These are phyloP conservation scores for Melanotaenia maccullochi DNA, from an alignment of 2,797 vertebrate genomes.

Conservation along the genomic window DNA sequence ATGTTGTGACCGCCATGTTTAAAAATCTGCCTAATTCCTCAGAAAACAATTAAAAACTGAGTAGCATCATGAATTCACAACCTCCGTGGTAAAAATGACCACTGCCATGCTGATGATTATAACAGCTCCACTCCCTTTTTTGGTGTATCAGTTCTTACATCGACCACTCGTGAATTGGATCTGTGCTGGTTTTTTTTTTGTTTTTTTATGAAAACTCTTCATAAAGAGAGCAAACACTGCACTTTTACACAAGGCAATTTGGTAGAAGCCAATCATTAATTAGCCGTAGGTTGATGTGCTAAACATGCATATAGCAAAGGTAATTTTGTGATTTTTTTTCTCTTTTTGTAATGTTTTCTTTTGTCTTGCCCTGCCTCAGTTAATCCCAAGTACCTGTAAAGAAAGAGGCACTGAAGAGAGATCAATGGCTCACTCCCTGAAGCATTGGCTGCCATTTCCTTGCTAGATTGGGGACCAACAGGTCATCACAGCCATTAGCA, in stretches of 20 bases:
- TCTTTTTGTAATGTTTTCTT: slow-evolving; percentile 50
- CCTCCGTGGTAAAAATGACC: slow-evolving; percentile 7
- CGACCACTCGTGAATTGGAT: slow-evolving; percentile 52
- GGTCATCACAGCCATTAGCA: slow-evolving; percentile 82
- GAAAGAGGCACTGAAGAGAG: slow-evolving; percentile 75
- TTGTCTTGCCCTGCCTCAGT: slow-evolving; percentile 65
- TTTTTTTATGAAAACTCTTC: slow-evolving; percentile 39
- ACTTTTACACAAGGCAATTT: slow-evolving; percentile 48
- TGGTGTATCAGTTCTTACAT: slow-evolving; percentile 55
- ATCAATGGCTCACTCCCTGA: slow-evolving; percentile 80
- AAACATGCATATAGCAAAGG: slow-evolving; percentile 28
- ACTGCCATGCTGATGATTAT: slow-evolving; percentile 14
- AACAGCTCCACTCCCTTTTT: slow-evolving; percentile 39
- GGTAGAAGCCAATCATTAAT: slow-evolving; percentile 45
- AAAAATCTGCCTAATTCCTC: neutral
- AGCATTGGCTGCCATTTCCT: slow-evolving; percentile 81
- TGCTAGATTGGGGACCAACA: slow-evolving; percentile 81
- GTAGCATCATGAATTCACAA: too few relatives aligned
- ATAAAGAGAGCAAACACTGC: slow-evolving; percentile 46
- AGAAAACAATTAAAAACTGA: neutral
- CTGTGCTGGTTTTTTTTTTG: slow-evolving; percentile 28
- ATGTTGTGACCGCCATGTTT: neutral
- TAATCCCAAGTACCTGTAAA: slow-evolving; percentile 71
- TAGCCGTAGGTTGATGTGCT: slow-evolving; percentile 45
- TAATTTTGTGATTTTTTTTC: slow-evolving; percentile 16